Conservation (phyloP, 2,797 vertebrate genomes). For the Neoniphon sammara region DNA sequence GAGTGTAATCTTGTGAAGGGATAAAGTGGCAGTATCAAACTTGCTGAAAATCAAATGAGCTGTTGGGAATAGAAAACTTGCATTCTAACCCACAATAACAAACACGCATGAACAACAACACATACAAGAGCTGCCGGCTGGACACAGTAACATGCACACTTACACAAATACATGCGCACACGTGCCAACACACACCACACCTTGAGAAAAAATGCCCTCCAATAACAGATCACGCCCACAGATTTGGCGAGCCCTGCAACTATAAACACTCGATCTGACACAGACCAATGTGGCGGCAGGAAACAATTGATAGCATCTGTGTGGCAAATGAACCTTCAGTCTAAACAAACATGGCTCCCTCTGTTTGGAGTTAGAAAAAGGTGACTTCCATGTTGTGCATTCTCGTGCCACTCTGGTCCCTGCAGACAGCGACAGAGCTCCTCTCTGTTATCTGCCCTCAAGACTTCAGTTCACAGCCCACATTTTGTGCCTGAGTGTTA, state of each 20-base stretch:
- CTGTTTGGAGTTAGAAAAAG: not conserved
- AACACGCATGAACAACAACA: not conserved
- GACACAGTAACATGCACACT: not conserved
- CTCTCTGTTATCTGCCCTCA: slow-evolving; percentile 26
- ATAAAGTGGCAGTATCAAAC: too few species aligned
- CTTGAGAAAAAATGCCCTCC: slow-evolving; percentile 11
- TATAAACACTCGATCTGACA: slow-evolving; percentile 9
- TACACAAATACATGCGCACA: not conserved
- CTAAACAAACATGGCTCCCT: slow-evolving; percentile 21
- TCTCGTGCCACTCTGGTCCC: not conserved
- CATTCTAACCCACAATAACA: not conserved
- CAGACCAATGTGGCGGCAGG: slow-evolving; percentile 1
- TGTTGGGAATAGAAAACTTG: not conserved
- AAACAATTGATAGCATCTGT: slow-evolving; percentile 15
- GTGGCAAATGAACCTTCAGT: not conserved
- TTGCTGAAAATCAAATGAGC: not conserved
- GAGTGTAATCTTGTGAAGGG: too few species aligned
- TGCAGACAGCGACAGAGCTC: not conserved
- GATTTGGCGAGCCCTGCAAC: slow-evolving; percentile 1
- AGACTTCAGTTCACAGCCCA: slow-evolving; percentile 6
- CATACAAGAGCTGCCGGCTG: not conserved
- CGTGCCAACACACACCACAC: not conserved
- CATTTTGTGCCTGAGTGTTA: slow-evolving; percentile 31
- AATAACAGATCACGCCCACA: slow-evolving; percentile 24
- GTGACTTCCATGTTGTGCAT: not conserved